These are phyloP conservation scores for Spinus pinus DNA, from an alignment of 2,797 vertebrate species.

Conservation along the genomic window DNA sequence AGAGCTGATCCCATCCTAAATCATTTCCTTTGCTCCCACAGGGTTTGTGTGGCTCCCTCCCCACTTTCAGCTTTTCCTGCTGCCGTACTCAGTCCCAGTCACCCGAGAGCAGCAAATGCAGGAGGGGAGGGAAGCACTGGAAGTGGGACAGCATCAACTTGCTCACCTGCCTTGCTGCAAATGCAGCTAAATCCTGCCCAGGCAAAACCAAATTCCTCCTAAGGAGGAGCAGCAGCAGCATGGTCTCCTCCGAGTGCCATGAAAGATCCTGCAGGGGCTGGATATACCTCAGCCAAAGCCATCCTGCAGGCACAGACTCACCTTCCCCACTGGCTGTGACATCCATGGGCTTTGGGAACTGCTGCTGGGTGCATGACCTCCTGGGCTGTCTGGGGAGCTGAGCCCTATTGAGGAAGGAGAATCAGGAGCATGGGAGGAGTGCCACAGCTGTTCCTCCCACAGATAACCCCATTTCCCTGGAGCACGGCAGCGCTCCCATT, in stretches of 20 bases:
- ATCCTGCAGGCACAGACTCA: neutral
- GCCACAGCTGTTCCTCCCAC: neutral
- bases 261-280: accelerated
- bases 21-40: neutral
- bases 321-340: neutral
- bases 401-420: neutral
- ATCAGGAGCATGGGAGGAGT: neutral
- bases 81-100: accelerated
- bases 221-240: neutral
- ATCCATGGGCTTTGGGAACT: accelerated
- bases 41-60: accelerated
- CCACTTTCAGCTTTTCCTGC: accelerated
- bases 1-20: neutral
- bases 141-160: neutral
- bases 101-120: accelerated
- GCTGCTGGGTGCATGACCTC: neutral
- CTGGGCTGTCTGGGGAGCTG: neutral
- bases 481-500: accelerated
- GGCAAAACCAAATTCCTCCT: neutral
- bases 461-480: neutral
- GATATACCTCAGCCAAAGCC: neutral
- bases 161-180: neutral
- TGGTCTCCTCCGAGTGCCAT: accelerated
- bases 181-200: neutral
- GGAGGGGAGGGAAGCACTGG: neutral